A percentile compares a stretch with the other conserved stretches of the same genome.
Conservation (phyloP, 2,888 invertebrate species). For the Drosophila algonquin region DNA sequence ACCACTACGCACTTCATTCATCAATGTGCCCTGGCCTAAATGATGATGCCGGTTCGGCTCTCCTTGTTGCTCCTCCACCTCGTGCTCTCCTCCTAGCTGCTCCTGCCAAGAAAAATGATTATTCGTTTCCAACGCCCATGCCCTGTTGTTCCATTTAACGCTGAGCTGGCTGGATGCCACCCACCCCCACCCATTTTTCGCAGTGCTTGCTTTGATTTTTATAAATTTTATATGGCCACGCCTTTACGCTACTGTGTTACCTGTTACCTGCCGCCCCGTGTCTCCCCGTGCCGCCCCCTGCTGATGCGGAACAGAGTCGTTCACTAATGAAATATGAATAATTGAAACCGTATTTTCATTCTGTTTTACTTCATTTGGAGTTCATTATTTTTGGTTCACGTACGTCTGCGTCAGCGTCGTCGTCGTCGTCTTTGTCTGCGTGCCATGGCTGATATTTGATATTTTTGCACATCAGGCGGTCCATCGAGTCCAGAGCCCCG, state of each 20-base stretch:
- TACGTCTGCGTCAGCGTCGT: constrained; percentile 27
- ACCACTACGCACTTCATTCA: constrained; percentile 72
- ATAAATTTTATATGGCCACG: constrained; percentile 72
- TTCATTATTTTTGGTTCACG: constrained; percentile 70
- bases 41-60: constrained; percentile 1
- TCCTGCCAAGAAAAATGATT: constrained; percentile 70
- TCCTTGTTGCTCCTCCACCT: not conserved
- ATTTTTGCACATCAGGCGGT: constrained; percentile 31
- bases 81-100: constrained; percentile 4
- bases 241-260: constrained; percentile 35
- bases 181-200: not conserved
- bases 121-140: constrained; percentile 29
- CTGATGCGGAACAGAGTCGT: constrained; percentile 12
- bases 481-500: not conserved
- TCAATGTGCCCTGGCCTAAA: constrained; percentile 66
- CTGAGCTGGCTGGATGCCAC: constrained; percentile 19
- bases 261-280: not conserved
- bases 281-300: constrained; percentile 2
- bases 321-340: constrained; percentile 78
- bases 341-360: constrained; percentile 73
- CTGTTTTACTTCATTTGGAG: constrained; percentile 75
- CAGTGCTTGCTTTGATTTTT: constrained; percentile 72
- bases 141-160: constrained; percentile 20
- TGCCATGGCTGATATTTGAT: constrained; percentile 31
- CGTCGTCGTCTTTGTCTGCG: not conserved